Evolutionary conservation across 2,888 invertebrate species (phyloP).

Genomic region (Cecidostiba fungosa): DNA sequence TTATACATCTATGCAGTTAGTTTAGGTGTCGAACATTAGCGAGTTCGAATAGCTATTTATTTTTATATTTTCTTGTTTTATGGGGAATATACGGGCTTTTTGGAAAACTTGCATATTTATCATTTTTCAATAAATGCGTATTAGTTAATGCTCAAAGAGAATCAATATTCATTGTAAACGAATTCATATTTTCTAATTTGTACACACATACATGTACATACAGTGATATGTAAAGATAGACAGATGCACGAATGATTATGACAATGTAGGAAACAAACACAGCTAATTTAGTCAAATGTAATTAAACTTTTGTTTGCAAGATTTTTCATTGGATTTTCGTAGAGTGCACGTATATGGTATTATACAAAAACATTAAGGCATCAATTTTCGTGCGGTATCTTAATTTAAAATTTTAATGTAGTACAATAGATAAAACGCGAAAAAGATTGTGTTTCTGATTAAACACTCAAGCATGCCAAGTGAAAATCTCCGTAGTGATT

Average conservation of each 20-base stretch:
- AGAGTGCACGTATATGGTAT: neutral
- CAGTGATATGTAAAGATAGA: neutral
- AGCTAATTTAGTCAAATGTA: neutral
- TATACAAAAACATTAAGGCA: neutral
- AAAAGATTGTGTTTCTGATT: neutral
- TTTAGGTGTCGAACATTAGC: neutral
- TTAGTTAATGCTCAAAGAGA: neutral
- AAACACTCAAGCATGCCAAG: neutral
- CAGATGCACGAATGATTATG: neutral
- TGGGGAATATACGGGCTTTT: neutral
- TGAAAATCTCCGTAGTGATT: neutral
- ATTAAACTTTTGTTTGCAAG: neutral
- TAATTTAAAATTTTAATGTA: too few relatives aligned
- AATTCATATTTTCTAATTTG: neutral
- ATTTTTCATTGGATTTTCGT: neutral
- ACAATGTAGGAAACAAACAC: neutral
- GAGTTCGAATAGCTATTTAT: slow-evolving; percentile 9
- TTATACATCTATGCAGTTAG: neutral
- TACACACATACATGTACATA: neutral
- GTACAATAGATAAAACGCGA: too few relatives aligned
- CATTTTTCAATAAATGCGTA: neutral
- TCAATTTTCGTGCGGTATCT: neutral
- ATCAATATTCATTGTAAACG: neutral
- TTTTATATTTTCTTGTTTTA: slow-evolving; percentile 1
- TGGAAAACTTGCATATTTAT: neutral